Percentiles rank a stretch among this genome's conserved stretches.
These are phyloP conservation scores for Heptranchias perlo DNA, from an alignment of 2,113 vertebrate genomes.

Conservation along the genomic window DNA sequence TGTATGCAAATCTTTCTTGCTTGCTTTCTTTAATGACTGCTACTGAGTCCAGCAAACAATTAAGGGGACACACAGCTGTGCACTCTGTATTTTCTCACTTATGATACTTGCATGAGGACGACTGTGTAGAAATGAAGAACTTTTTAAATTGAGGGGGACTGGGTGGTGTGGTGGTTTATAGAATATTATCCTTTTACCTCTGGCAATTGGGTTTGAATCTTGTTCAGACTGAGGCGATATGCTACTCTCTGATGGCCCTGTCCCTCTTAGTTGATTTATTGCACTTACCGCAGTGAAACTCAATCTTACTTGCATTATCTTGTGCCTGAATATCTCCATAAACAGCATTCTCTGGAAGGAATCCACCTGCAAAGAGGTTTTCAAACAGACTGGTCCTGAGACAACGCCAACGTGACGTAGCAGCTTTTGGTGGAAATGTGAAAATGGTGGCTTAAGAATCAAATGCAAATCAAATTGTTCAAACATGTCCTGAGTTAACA, in stretches of 20 bases:
- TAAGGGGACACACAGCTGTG: background rate
- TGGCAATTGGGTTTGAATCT: background rate
- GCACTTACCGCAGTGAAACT: constrained; percentile 5
- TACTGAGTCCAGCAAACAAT: background rate
- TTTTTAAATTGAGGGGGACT: background rate
- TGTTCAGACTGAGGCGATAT: background rate
- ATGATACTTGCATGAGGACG: background rate
- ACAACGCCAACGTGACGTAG: background rate
- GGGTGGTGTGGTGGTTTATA: background rate
- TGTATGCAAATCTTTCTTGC: background rate
- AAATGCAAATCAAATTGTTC: background rate
- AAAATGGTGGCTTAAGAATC: background rate
- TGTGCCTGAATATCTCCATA: background rate
- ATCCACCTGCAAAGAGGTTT: background rate
- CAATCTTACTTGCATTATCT: background rate
- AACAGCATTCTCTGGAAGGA: background rate
- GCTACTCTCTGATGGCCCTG: background rate
- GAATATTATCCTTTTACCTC: background rate
- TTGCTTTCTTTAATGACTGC: background rate
- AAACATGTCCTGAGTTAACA: background rate
- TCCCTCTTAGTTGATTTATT: background rate
- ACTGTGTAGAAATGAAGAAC: background rate
- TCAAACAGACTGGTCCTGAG: background rate
- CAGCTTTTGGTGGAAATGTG: background rate
- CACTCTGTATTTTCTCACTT: background rate